Conservation (phyloP, 2,113 vertebrate species). For the Sylvia atricapilla region DNA sequence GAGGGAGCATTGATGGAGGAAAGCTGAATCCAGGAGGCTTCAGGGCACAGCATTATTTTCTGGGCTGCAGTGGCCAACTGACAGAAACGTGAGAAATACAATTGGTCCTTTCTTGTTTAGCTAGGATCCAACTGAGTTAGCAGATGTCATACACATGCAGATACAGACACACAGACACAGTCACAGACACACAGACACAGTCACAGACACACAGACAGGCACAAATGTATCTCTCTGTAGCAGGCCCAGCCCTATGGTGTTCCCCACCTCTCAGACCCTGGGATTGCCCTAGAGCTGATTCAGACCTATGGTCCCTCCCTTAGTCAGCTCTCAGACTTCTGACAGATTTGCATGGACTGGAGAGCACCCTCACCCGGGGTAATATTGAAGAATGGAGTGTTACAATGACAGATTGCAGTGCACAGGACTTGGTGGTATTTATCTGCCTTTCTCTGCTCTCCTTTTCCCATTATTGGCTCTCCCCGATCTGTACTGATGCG, state of each 20-base stretch:
- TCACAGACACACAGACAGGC: background rate
- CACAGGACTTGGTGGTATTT: background rate
- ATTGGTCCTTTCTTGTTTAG: background rate
- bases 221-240: background rate
- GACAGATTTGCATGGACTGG: background rate
- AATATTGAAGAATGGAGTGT: background rate
- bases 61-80: background rate
- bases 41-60: fast-evolving
- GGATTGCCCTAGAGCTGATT: background rate
- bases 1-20: background rate
- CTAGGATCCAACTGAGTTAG: background rate
- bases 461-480: background rate
- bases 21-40: background rate
- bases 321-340: background rate
- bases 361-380: background rate
- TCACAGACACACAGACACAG: background rate
- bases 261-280: fast-evolving
- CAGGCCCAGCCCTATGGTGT: background rate
- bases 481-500: fast-evolving
- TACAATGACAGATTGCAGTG: background rate
- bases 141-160: background rate
- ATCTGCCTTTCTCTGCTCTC: background rate
- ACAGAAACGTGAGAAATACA: background rate
- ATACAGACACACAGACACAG: background rate
- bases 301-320: background rate